These are phyloP conservation scores for Aspidapion aeneum DNA, from an alignment of 2,888 invertebrate genomes.

Conservation along the genomic window DNA sequence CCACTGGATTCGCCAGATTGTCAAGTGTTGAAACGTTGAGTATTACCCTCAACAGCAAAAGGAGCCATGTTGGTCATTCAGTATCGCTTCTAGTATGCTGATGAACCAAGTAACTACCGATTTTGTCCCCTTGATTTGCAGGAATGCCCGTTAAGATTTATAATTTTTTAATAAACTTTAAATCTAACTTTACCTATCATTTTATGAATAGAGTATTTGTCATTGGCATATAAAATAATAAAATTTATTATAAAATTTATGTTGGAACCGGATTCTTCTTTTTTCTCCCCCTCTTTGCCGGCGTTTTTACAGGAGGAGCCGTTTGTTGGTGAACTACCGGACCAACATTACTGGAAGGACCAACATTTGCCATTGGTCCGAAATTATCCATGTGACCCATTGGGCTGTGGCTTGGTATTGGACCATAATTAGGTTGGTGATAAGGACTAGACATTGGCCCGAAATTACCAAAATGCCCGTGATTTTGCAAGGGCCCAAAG, in stretches of 20 bases:
- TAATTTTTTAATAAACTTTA: too few relatives aligned
- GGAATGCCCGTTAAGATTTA: too few relatives aligned
- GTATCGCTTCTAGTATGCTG: too few relatives aligned
- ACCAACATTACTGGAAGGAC: background rate
- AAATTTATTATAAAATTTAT: too few relatives aligned
- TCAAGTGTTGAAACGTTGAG: background rate
- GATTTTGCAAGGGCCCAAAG: background rate
- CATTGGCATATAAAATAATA: too few relatives aligned
- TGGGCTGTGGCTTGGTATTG: background rate
- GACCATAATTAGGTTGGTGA: too few relatives aligned
- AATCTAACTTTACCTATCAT: too few relatives aligned
- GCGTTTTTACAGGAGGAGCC: background rate
- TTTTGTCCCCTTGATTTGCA: too few relatives aligned
- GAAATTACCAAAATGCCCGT: background rate
- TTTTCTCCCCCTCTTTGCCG: slow-evolving; percentile 19
- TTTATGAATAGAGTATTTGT: too few relatives aligned
- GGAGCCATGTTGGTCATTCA: too few relatives aligned
- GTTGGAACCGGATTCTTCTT: slow-evolving; percentile 12
- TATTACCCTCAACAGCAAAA: too few relatives aligned
- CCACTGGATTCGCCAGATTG: background rate
- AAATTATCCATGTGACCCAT: background rate
- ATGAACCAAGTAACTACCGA: too few relatives aligned
- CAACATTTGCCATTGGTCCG: background rate
- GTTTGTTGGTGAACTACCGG: background rate
- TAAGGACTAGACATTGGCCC: background rate